A percentile compares a stretch with the other conserved stretches of the same genome.
Evolutionary conservation across 2,888 invertebrate genomes (phyloP).

Genomic region (Euzophera pinguis): DNA sequence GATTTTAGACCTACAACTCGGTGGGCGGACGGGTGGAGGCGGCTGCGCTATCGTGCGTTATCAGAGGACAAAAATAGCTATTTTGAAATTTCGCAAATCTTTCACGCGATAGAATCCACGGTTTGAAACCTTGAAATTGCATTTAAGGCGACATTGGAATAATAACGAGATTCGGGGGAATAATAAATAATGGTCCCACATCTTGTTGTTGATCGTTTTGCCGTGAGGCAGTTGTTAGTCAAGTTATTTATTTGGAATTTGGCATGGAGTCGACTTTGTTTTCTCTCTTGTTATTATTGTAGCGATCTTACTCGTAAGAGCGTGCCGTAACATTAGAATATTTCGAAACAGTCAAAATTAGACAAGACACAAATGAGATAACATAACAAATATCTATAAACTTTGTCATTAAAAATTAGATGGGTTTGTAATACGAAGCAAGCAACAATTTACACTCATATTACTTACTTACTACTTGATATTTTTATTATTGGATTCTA

Average conservation of each 20-base stretch:
- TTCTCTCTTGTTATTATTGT: constrained; percentile 26
- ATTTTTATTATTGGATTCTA: too few relatives aligned
- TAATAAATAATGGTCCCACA: constrained; percentile 44
- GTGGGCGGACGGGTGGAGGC: constrained; percentile 23
- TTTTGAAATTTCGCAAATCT: constrained; percentile 45
- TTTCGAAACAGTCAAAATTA: neutral
- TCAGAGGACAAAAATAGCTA: constrained; percentile 47
- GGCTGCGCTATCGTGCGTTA: constrained; percentile 39
- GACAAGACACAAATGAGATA: neutral
- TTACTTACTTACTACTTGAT: too few relatives aligned
- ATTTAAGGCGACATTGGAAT: constrained; percentile 58
- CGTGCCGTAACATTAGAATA: constrained; percentile 16
- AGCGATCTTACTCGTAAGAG: constrained; percentile 17
- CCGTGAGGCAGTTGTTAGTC: constrained; percentile 18
- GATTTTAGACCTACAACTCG: too few relatives aligned
- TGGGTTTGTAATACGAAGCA: neutral
- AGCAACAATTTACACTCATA: too few relatives aligned
- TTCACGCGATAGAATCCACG: constrained; percentile 38
- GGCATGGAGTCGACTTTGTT: constrained; percentile 24
- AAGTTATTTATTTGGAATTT: constrained; percentile 28
- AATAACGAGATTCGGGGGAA: constrained; percentile 49
- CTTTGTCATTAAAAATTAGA: too few relatives aligned
- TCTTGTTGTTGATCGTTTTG: constrained; percentile 25
- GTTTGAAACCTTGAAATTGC: constrained; percentile 54
- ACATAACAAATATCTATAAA: too few relatives aligned